These are phyloP conservation scores for Diadophis punctatus DNA, from an alignment of 2,113 vertebrate species.

Conservation along the genomic window DNA sequence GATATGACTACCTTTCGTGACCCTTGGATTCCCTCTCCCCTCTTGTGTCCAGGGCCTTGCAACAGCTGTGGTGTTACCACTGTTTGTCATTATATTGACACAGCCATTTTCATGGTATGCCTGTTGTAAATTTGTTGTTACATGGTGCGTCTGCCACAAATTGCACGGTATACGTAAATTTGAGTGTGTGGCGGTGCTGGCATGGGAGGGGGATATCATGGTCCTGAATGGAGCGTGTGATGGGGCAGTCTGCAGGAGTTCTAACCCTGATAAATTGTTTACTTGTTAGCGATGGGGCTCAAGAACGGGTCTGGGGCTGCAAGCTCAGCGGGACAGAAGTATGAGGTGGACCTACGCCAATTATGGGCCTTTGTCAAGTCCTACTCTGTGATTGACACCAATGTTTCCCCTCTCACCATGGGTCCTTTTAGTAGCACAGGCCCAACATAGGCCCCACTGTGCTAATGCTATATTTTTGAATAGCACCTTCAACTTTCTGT, in stretches of 20 bases:
- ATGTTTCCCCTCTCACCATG: slow-evolving; percentile 83
- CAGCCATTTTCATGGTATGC: slow-evolving; percentile 82
- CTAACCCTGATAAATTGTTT: slow-evolving; percentile 88
- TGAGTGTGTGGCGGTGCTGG: slow-evolving; percentile 78
- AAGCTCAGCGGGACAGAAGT: slow-evolving; percentile 77
- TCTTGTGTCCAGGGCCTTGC: slow-evolving; percentile 62
- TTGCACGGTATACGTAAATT: slow-evolving; percentile 82
- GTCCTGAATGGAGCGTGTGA: slow-evolving; percentile 75
- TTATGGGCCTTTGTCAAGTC: slow-evolving; percentile 79
- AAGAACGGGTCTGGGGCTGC: slow-evolving; percentile 68
- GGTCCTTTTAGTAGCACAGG: slow-evolving; percentile 77
- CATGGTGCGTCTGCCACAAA: slow-evolving; percentile 83
- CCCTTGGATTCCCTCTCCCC: slow-evolving; percentile 39
- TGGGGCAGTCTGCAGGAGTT: slow-evolving; percentile 76
- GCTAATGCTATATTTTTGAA: slow-evolving; percentile 73
- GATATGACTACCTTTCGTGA: slow-evolving; percentile 48
- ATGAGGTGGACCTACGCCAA: slow-evolving; percentile 87
- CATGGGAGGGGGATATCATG: slow-evolving; percentile 62
- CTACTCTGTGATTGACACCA: slow-evolving; percentile 82
- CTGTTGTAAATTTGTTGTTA: slow-evolving; percentile 89
- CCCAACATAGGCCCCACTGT: slow-evolving; percentile 82
- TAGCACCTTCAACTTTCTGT: slow-evolving; percentile 77
- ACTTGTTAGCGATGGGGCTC: slow-evolving; percentile 80
- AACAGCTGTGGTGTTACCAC: slow-evolving; percentile 71
- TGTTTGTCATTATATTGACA: slow-evolving; percentile 82